A percentile compares a stretch with the other conserved stretches of the same genome.
These are phyloP conservation scores for Acromyrmex heyeri DNA, from an alignment of 1,140 invertebrate genomes.

Conservation along the genomic window DNA sequence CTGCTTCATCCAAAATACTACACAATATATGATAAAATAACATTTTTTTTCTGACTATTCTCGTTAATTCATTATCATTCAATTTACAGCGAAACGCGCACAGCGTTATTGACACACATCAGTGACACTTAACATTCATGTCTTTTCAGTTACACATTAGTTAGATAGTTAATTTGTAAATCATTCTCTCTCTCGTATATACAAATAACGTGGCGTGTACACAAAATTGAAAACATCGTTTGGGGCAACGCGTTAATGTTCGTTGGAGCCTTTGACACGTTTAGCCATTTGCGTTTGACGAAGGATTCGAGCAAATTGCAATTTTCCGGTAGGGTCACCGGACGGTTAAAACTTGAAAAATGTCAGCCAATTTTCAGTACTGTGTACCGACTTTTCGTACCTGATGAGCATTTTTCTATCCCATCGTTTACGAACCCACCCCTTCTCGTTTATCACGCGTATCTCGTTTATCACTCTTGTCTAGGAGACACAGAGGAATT, in stretches of 20 bases:
- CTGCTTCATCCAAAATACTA: not conserved
- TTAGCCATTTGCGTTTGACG: constrained; percentile 18
- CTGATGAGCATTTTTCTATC: constrained; percentile 69
- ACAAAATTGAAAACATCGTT: constrained; percentile 40
- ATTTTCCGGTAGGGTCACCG: constrained; percentile 44
- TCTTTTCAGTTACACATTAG: not conserved
- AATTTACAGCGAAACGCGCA: not conserved
- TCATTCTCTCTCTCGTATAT: not conserved
- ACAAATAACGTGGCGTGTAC: constrained; percentile 22
- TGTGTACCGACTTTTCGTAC: constrained; percentile 58
- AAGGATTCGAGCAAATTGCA: constrained; percentile 48
- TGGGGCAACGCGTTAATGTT: constrained; percentile 53
- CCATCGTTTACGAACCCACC: constrained; percentile 41
- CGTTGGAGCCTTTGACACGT: constrained; percentile 13
- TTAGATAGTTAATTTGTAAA: constrained; percentile 37
- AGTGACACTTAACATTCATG: not conserved
- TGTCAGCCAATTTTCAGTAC: constrained; percentile 68
- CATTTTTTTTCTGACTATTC: not conserved
- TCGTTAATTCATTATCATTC: constrained; percentile 26
- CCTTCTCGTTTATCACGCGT: constrained; percentile 71
- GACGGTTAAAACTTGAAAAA: constrained; percentile 73
- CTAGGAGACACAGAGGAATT: constrained; percentile 70
- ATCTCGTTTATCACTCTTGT: constrained; percentile 69
- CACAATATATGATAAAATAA: no score
- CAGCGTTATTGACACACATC: no score